Conservation (phyloP, 2,113 vertebrate species). For the Pangasianodon gigas region DNA sequence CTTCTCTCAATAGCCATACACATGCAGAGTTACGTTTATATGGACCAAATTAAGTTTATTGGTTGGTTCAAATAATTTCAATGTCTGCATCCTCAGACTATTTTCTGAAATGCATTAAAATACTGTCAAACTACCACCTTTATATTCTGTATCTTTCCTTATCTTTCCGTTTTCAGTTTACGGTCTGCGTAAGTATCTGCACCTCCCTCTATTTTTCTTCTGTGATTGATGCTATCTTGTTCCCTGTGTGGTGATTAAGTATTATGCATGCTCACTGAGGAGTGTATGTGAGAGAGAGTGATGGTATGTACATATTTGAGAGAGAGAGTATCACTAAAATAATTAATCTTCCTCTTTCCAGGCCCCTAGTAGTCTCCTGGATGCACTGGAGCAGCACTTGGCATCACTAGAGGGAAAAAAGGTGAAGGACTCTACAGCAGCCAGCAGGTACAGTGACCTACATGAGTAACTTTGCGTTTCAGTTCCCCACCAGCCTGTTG, state of each 20-base stretch:
- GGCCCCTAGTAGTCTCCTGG: conserved; percentile 95
- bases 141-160: conserved; percentile 75
- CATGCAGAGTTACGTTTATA: background rate
- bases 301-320: conserved; percentile 11
- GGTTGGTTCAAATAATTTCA: background rate
- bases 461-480: conserved; percentile 22
- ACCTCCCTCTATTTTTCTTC: conserved; percentile 60
- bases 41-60: background rate
- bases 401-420: conserved; percentile 97
- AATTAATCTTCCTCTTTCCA: conserved; percentile 58
- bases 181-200: conserved; percentile 76
- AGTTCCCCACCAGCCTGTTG: conserved; percentile 8
- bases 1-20: background rate
- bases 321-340: conserved; percentile 45
- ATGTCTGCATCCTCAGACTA: background rate
- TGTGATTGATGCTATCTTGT: conserved; percentile 50
- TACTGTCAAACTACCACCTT: conserved; percentile 69
- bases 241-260: conserved; percentile 50
- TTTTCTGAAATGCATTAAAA: conserved; percentile 32
- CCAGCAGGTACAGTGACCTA: conserved; percentile 83
- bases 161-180: conserved; percentile 72
- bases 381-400: conserved; percentile 95
- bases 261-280: conserved; percentile 59
- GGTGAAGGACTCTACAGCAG: conserved; percentile 94
- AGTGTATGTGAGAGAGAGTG: background rate